Evolutionary conservation across 2,888 invertebrate species (phyloP).

Genomic region (Limnephilus marmoratus): DNA sequence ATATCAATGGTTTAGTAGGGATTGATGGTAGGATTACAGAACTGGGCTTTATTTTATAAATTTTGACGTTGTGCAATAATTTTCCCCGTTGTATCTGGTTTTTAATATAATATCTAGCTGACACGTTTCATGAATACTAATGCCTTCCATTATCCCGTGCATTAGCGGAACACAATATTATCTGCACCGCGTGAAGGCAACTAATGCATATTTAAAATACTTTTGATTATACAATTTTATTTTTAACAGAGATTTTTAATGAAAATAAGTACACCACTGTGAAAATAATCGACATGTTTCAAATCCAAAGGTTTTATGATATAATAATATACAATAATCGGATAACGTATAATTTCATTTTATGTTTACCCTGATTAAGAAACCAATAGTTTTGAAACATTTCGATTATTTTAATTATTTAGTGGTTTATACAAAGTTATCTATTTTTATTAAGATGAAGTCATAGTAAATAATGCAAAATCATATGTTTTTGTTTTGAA

Average conservation of each 20-base stretch:
- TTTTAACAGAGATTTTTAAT: not conserved
- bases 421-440: too few relatives aligned
- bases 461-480: too few relatives aligned
- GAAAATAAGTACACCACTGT: not conserved
- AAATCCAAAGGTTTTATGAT: too few relatives aligned
- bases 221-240: not conserved
- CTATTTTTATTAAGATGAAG: too few relatives aligned
- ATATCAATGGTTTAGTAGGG: not conserved
- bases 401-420: too few relatives aligned
- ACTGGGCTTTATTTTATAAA: not conserved
- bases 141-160: not conserved
- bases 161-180: not conserved
- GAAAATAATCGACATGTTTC: too few relatives aligned
- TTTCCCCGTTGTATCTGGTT: not conserved
- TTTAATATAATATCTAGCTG: not conserved
- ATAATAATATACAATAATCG: too few relatives aligned
- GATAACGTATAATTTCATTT: too few relatives aligned
- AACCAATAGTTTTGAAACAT: too few relatives aligned
- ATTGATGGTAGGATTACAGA: not conserved
- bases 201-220: not conserved
- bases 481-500: too few relatives aligned
- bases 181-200: not conserved
- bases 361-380: too few relatives aligned
- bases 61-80: not conserved
- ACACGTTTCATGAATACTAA: not conserved